A percentile compares a stretch with the other conserved stretches of the same genome.
Evolutionary conservation across 2,888 invertebrate genomes (phyloP).

Genomic region (Chloromyia formosa): DNA sequence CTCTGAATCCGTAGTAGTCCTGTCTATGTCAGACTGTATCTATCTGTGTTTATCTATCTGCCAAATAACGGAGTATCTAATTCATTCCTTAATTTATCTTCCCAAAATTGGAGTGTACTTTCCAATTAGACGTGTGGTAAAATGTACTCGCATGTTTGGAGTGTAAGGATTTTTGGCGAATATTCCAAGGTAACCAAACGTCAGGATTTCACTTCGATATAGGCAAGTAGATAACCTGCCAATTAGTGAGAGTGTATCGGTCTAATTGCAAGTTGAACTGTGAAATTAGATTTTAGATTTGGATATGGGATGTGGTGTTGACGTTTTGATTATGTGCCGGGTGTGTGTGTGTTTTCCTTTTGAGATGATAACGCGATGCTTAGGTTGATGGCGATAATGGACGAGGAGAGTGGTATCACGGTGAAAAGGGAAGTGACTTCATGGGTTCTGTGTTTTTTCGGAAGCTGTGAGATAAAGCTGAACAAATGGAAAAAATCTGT

Average conservation of each 20-base stretch:
- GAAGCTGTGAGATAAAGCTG: too few species aligned
- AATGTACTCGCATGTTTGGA: neutral
- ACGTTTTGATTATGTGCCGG: too few species aligned
- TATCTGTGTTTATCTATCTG: neutral
- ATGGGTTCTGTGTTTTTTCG: too few species aligned
- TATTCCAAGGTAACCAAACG: neutral
- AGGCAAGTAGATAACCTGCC: conserved; percentile 22
- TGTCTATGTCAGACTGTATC: neutral
- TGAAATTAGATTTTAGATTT: conserved; percentile 35
- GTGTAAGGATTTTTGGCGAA: neutral
- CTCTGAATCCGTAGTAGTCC: neutral
- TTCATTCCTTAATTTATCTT: neutral
- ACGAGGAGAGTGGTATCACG: too few species aligned
- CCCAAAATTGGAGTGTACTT: neutral
- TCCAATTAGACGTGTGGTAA: conserved; percentile 15
- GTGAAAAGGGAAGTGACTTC: too few species aligned
- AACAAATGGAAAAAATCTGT: too few species aligned
- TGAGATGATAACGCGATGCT: too few species aligned
- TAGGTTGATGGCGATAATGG: too few species aligned
- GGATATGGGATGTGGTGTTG: neutral
- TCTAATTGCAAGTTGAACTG: conserved; percentile 37
- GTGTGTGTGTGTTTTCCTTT: too few species aligned
- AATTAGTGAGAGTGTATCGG: conserved; percentile 23
- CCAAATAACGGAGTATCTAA: neutral
- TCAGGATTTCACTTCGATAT: conserved; percentile 16